These are phyloP conservation scores for Argyresthia albistria DNA, from an alignment of 2,888 invertebrate species.

Conservation along the genomic window DNA sequence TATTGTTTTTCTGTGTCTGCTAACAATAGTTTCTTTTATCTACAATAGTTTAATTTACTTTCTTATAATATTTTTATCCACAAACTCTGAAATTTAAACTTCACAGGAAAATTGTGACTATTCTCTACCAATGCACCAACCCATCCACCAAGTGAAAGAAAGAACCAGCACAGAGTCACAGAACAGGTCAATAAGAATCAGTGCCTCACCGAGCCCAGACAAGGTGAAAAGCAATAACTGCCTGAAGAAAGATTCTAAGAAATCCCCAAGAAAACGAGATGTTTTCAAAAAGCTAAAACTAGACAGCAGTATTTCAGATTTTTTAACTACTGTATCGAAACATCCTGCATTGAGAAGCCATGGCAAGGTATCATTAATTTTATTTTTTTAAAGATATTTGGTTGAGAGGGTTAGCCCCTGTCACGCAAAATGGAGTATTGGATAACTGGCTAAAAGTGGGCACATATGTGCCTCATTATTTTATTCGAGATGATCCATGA, in stretches of 20 bases:
- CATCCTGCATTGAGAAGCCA: constrained; percentile 25
- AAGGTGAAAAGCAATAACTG: constrained; percentile 19
- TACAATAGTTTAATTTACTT: too few species aligned
- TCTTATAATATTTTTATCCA: too few species aligned
- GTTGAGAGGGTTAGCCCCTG: too few species aligned
- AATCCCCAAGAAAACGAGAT: constrained; percentile 22
- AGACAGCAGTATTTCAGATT: constrained; percentile 29
- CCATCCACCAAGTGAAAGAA: neutral
- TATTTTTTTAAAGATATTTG: too few species aligned
- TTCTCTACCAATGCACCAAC: too few species aligned
- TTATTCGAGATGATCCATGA: too few species aligned
- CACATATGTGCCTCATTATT: too few species aligned
- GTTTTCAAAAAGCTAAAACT: constrained; percentile 33
- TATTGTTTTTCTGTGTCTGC: too few species aligned
- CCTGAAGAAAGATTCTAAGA: constrained; percentile 27
- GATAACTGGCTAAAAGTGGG: too few species aligned
- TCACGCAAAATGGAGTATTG: too few species aligned
- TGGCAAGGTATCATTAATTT: constrained; percentile 21
- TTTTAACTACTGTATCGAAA: constrained; percentile 25
- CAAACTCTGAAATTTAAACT: neutral
- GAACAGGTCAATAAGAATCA: constrained; percentile 27
- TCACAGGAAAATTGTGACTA: constrained; percentile 2
- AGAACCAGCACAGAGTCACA: constrained; percentile 9
- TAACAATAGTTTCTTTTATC: too few species aligned
- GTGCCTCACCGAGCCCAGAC: constrained; percentile 26